These are phyloP conservation scores for Eugnorisma glareosa DNA, from an alignment of 2,888 invertebrate species.

Conservation along the genomic window DNA sequence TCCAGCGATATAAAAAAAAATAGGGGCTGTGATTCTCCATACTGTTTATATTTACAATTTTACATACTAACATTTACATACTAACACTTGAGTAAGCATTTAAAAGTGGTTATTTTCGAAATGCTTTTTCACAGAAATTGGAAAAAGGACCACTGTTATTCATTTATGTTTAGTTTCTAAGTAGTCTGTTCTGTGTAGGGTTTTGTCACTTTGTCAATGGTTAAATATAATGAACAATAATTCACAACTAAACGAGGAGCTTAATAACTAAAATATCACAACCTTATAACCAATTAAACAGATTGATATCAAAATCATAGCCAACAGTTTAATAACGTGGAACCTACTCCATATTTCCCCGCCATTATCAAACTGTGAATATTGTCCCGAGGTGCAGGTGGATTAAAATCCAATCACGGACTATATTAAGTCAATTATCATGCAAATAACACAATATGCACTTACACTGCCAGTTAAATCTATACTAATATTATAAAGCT, in stretches of 20 bases:
- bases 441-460: conserved; percentile 61
- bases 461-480: conserved; percentile 18
- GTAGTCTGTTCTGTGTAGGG: neutral
- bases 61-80: too few relatives aligned
- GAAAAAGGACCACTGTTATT: neutral
- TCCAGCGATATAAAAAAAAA: too few relatives aligned
- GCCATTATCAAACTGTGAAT: conserved; percentile 20
- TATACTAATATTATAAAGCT: too few relatives aligned
- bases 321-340: conserved; percentile 11
- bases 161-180: neutral
- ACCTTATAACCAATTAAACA: neutral
- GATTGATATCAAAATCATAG: conserved; percentile 1
- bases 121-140: neutral
- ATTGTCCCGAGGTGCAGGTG: conserved; percentile 26
- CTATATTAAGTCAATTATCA: conserved; percentile 59
- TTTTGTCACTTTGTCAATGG: neutral
- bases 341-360: conserved; percentile 24
- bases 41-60: too few relatives aligned
- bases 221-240: neutral
- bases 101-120: too few relatives aligned
- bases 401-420: conserved; percentile 59
- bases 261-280: neutral
- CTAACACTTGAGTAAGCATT: too few relatives aligned
- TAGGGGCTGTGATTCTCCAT: too few relatives aligned
- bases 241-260: too few relatives aligned